Percentiles rank a stretch among this genome's conserved stretches.
Evolutionary conservation across 2,888 invertebrate genomes (phyloP).

Genomic region (Melanophora roralis): DNA sequence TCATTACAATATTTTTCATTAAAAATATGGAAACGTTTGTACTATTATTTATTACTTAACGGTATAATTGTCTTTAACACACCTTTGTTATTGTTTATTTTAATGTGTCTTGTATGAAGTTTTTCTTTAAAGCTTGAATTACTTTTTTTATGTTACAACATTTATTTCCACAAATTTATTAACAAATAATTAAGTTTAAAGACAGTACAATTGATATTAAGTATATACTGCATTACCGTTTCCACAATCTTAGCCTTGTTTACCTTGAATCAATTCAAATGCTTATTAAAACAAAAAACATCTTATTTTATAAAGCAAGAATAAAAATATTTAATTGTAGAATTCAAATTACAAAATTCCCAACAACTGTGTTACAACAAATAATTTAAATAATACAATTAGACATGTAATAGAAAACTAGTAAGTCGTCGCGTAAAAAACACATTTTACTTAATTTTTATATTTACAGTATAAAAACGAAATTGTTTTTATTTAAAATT

Average conservation of each 20-base stretch:
- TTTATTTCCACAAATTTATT: background rate
- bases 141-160: background rate
- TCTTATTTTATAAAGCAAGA: background rate
- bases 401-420: background rate
- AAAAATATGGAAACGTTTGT: too few relatives aligned
- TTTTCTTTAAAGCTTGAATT: background rate
- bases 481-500: background rate
- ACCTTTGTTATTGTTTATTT: background rate
- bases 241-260: constrained; percentile 44
- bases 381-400: background rate
- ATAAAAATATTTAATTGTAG: background rate
- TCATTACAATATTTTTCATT: background rate
- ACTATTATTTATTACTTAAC: background rate
- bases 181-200: background rate
- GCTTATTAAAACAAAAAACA: background rate
- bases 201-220: background rate
- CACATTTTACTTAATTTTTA: background rate
- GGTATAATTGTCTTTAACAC: background rate
- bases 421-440: background rate
- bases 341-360: background rate
- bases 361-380: background rate
- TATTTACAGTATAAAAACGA: background rate
- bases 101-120: background rate
- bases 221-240: constrained; percentile 15
- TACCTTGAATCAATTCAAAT: constrained; percentile 31